Conservation (phyloP, 2,113 vertebrate genomes). For the Oreochromis spilurus region DNA sequence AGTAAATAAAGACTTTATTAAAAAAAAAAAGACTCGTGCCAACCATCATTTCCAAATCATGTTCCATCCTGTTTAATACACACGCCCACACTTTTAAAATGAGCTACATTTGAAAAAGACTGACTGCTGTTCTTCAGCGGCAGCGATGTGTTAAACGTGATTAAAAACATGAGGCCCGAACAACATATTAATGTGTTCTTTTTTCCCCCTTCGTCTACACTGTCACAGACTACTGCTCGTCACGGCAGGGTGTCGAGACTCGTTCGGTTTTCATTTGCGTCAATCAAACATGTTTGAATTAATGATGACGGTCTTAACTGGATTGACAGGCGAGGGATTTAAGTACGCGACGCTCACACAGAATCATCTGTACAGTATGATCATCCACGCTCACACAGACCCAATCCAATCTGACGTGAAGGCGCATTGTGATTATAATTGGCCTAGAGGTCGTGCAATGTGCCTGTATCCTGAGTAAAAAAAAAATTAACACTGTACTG, state of each 20-base stretch:
- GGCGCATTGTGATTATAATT: not conserved
- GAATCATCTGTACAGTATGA: not conserved
- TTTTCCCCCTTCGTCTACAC: not conserved
- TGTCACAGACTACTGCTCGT: not conserved
- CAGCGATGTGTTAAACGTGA: not conserved
- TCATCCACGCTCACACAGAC: not conserved
- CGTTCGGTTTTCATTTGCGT: not conserved
- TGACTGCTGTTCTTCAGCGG: not conserved
- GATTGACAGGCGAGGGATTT: conserved; percentile 16
- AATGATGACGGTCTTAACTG: not conserved
- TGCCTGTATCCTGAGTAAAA: not conserved
- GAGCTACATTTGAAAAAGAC: not conserved
- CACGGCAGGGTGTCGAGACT: not conserved
- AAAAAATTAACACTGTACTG: not conserved
- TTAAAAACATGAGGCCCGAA: not conserved
- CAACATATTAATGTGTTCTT: not conserved
- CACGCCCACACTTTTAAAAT: not conserved
- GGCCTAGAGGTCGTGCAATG: not conserved
- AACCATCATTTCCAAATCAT: not conserved
- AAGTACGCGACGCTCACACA: not conserved
- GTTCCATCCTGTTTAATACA: not conserved
- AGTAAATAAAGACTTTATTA: not conserved
- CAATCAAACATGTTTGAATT: conserved; percentile 12
- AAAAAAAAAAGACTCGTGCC: not conserved
- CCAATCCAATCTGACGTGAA: not conserved